Evolutionary conservation across 2,888 invertebrate species (phyloP).

Genomic region (Hyppa rectilinea): DNA sequence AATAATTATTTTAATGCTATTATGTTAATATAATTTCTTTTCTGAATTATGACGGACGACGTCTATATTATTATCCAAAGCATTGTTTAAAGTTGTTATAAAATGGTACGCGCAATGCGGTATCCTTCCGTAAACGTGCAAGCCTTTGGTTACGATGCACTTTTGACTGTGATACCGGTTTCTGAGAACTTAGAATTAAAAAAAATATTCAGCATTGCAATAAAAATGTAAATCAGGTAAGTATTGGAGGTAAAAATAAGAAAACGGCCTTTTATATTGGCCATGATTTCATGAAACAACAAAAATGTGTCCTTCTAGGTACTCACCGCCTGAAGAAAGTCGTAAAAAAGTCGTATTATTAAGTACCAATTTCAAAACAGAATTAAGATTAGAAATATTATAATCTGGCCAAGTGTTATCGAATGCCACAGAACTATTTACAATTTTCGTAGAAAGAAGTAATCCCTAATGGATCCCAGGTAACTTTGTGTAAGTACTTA

Average conservation of each 20-base stretch:
- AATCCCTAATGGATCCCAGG: conserved; percentile 27
- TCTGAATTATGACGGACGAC: background rate
- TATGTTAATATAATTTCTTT: background rate
- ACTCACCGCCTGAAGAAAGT: conserved; percentile 3
- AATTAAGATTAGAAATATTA: conserved; percentile 7
- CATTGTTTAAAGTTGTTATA: conserved; percentile 9
- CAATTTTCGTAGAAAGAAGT: background rate
- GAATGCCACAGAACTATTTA: background rate
- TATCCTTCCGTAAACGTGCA: conserved; percentile 41
- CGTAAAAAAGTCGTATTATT: conserved; percentile 11
- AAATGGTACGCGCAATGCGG: conserved; percentile 65
- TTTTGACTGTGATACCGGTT: conserved; percentile 13
- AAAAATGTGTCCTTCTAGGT: background rate
- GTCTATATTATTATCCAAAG: background rate
- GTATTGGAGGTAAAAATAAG: background rate
- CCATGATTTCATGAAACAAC: background rate
- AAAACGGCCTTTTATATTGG: background rate
- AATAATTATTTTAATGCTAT: background rate
- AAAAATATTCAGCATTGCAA: background rate
- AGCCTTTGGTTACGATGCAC: conserved; percentile 46
- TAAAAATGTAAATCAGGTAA: background rate
- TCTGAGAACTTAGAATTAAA: background rate
- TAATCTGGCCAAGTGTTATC: conserved; percentile 1
- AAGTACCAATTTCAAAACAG: conserved; percentile 19
- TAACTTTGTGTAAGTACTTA: background rate